Conservation (phyloP, 2,797 vertebrate genomes). For the Helostoma temminkii region DNA sequence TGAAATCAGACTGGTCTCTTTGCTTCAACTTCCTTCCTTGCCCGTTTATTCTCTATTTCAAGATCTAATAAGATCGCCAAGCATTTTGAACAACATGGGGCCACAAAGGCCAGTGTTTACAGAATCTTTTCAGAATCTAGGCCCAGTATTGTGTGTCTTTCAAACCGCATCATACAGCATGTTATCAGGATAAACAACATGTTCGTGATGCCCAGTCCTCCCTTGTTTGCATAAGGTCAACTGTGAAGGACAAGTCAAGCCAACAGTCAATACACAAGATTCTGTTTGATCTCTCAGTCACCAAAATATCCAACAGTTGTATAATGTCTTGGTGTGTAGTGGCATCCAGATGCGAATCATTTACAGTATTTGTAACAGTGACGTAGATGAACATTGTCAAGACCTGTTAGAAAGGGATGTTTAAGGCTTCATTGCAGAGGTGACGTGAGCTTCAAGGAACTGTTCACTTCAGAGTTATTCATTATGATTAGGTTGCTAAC, state of each 20-base stretch:
- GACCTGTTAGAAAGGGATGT: not conserved
- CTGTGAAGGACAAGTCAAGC: not conserved
- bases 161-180: not conserved
- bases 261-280: not conserved
- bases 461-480: conserved; percentile 4
- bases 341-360: not conserved
- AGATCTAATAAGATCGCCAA: not conserved
- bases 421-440: not conserved
- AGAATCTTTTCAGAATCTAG: not conserved
- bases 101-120: not conserved
- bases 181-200: conserved; percentile 10
- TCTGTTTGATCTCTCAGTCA: conserved; percentile 5
- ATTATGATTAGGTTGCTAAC: conserved; percentile 25
- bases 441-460: conserved; percentile 21
- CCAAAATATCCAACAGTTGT: not conserved
- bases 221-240: conserved; percentile 30
- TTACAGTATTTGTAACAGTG: not conserved
- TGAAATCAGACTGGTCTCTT: not conserved
- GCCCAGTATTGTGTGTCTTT: not conserved
- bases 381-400: not conserved
- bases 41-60: not conserved
- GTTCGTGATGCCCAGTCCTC: not conserved
- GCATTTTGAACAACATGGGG: too few relatives aligned
- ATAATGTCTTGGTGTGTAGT: not conserved
- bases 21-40: not conserved